phyloP scores from a whole-genome alignment of 2,888 invertebrate species.

The Pheosia gnoma region DNA sequence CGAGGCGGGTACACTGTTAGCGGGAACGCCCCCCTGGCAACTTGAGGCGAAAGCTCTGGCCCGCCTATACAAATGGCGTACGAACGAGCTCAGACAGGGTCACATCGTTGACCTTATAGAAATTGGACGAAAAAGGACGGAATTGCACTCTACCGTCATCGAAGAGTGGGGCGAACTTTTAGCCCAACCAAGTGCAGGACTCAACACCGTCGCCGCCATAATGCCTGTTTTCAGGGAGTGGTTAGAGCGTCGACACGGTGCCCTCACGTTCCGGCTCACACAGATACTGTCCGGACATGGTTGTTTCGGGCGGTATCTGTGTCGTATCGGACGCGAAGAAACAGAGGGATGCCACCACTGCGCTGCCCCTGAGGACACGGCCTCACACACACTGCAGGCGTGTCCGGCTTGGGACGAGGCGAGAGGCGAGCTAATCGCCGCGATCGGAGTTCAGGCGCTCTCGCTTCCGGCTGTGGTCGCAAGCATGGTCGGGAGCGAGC shows the following conservation, averaged over 20 bases:
- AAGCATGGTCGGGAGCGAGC: too few relatives aligned
- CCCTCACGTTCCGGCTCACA: background rate
- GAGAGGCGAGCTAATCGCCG: background rate
- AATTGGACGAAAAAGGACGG: background rate
- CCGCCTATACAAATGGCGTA: background rate
- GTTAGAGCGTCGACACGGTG: background rate
- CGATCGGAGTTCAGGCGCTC: too few relatives aligned
- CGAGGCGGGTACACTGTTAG: background rate
- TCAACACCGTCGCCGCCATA: constrained; percentile 9
- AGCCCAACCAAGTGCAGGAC: background rate
- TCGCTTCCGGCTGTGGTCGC: too few relatives aligned
- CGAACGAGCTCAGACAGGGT: background rate
- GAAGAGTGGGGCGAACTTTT: background rate
- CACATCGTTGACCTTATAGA: background rate
- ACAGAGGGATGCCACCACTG: background rate
- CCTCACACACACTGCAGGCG: background rate
- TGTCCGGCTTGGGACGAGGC: background rate
- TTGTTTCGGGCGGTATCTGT: constrained; percentile 2
- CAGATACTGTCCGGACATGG: background rate
- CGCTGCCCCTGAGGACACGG: background rate
- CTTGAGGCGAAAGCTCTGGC: background rate
- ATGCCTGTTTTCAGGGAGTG: background rate
- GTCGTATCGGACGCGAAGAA: background rate
- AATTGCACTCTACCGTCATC: background rate
- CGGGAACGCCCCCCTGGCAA: background rate